phyloP scores from a whole-genome alignment of 2,113 vertebrate species.

The Porphyrio hochstetteri region DNA sequence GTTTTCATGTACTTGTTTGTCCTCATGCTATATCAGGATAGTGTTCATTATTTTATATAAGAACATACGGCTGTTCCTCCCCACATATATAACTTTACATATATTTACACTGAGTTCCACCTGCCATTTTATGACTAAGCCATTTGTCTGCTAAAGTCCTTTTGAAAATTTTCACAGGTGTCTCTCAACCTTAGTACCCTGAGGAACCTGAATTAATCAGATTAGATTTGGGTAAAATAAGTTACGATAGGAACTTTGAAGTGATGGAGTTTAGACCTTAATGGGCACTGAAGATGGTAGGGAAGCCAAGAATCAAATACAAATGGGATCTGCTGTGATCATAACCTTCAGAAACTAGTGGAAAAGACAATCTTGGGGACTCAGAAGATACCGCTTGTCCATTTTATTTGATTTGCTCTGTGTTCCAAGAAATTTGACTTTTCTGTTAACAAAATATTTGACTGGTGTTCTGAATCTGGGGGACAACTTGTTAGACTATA shows the following conservation, averaged over 20 bases:
- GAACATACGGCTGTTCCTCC: neutral
- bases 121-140: neutral
- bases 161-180: neutral
- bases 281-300: neutral
- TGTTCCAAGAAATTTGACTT: neutral
- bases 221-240: neutral
- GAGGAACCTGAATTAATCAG: neutral
- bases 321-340: neutral
- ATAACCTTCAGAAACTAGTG: neutral
- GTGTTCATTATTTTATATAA: neutral
- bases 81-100: neutral
- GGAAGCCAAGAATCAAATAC: neutral
- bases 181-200: neutral
- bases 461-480: neutral
- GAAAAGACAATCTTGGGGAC: neutral
- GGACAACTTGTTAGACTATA: neutral
- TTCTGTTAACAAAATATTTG: neutral
- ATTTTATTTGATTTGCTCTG: neutral
- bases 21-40: neutral
- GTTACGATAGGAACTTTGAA: neutral
- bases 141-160: neutral
- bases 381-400: neutral
- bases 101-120: neutral
- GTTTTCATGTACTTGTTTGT: neutral
- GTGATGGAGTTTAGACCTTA: neutral